Evolutionary conservation across 2,797 vertebrate species (phyloP).

Genomic region (Arrhamphus sclerolepis): DNA sequence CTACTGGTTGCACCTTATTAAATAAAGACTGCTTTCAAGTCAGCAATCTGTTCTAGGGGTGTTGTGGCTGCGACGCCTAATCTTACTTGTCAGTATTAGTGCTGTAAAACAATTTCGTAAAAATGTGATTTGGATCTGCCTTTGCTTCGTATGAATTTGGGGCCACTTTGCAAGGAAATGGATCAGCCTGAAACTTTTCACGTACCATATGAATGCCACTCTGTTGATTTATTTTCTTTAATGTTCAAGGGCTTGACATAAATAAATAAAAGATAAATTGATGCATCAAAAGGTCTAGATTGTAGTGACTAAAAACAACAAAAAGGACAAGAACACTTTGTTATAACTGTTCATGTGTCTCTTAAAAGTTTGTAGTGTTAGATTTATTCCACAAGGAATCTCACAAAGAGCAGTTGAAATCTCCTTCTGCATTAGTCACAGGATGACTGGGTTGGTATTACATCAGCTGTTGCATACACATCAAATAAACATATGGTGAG

Average conservation of each 20-base stretch:
- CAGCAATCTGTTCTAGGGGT: not conserved
- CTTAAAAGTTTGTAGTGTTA: not conserved
- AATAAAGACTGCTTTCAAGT: not conserved
- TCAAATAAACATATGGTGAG: slow-evolving; percentile 20
- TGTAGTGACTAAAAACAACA: too few species aligned
- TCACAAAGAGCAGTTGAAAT: slow-evolving; percentile 6
- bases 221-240: too few species aligned
- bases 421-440: slow-evolving; percentile 43
- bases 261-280: too few species aligned
- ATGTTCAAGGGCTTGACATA: too few species aligned
- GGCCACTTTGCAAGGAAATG: not conserved
- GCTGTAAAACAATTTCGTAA: not conserved
- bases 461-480: slow-evolving; percentile 56
- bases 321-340: too few species aligned
- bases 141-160: not conserved
- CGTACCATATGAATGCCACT: too few species aligned
- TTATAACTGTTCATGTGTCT: not conserved
- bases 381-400: not conserved
- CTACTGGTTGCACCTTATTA: not conserved
- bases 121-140: not conserved
- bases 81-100: slow-evolving; percentile 1
- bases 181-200: too few species aligned
- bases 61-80: not conserved
- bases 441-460: slow-evolving; percentile 38
- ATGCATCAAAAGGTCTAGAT: too few species aligned